Base-by-base conservation (phyloP, 2,797 vertebrate species). In the Peromyscus aztecus region DNA sequence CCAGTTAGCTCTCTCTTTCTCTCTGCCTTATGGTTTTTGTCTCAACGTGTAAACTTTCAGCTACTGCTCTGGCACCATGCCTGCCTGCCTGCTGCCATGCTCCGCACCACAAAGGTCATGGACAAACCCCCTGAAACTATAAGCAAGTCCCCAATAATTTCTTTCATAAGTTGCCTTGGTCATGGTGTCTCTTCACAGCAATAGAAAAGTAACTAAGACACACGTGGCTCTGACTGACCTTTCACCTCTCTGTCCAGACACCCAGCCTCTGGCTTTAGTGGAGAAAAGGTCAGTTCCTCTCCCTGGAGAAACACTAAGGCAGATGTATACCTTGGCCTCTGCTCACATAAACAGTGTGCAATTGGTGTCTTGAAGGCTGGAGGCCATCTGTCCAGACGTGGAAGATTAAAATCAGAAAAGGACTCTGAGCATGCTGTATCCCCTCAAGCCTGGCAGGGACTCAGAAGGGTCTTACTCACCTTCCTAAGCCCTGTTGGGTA, bases 271-370 rank as follows among this genome's bases (percentile, higher is more conserved):
- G 29, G 5, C 75, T 43, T 86, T 69, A 43, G 75, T 17, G 1
- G 17, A 31, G 49, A 24, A n/a, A 83, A 87, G 21, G n/a, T 23
- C 82, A 69, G 19, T 13, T 55, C 7, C 27, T 37, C 24, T 37
- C 27, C 55, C 6, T 55, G 76, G 21, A 57, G 37, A 23, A 8
- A 87, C 43, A 27, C 57, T 63, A 49, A 46, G 2, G 27, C 19
- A 29, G 75, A 27, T 23, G 27, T 49, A 43, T 19, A 34, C 46
- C 63, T 27, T 49, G 4, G 65, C 37, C 40, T 61, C 8, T 52
- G 86, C 8, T 17, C 46, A 49, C 13, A 34, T 0, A 4, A 31
- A 52, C 10, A 1, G 1, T 43, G 12, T 3, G 5, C n/a, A 9
- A 4, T 31, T 16, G 4, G 24, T 52, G 19, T 86, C 63, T 84